Base-by-base conservation (phyloP, 2,888 invertebrate genomes). In the Anorthoa munda region DNA sequence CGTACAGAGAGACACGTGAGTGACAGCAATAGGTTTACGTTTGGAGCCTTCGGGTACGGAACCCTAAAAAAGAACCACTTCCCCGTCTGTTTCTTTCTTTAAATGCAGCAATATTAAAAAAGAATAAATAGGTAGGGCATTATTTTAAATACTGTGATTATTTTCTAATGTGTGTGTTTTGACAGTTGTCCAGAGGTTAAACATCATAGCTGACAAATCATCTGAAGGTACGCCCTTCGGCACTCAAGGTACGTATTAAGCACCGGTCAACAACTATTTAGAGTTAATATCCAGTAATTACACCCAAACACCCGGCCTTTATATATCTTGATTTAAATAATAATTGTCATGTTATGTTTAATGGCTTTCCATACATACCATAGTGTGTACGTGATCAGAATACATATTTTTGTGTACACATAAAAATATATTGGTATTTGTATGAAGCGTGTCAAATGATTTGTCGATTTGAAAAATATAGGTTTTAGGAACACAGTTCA, bases 211-310 rank as follows among this genome's bases (percentile, higher is more conserved):
- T 65, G 95, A 95, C 76, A 94, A 92, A 85, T 90, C 95, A 67
- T 96, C 96, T 23, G 95, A 95, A 86, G 95, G 92, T 79, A 95
- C 96, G 39, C 94, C 94, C 66, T 96, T 95, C 79, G 96, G 95
- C 67, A 95, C 96, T 60, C 95, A 95, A 91, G 96, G 96, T 95
- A 91, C 84, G 91, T 88, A 82, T 85, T 86, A 83, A 69, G 26
- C 17, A 56, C 39, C 66, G 68, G 71, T 68, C 72, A 77, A 81
- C 71, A 73, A 77, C 67, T 79, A 69, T 81, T 82, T 73, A 60
- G 72, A 70, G 77, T 82, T 84, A 82, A 81, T 84, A 83, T 71
- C 75, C 65, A 58, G 80, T 81, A 88, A 88, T 88, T 81, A 89
- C 66, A 65, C 75, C 51, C 70, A 66, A 61, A 58, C 83, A 75